phyloP scores from a whole-genome alignment of 1,140 invertebrate genomes.

The Aphelenchoides avenae region DNA sequence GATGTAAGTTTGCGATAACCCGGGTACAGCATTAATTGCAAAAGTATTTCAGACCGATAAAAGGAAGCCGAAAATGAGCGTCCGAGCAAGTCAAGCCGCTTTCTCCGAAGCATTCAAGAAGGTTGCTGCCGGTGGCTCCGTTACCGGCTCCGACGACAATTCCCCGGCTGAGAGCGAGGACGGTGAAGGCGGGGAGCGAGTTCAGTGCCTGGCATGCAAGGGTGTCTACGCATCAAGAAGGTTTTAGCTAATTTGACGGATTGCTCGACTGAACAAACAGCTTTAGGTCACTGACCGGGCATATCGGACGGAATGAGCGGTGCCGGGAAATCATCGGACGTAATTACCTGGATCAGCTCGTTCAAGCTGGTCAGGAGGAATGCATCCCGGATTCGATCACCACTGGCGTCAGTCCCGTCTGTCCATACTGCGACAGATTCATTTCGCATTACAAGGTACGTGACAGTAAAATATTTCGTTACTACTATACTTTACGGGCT shows the following conservation, averaged over 20 bases:
- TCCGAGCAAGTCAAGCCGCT: too few species aligned
- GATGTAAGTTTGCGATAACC: too few species aligned
- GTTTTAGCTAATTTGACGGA: too few species aligned
- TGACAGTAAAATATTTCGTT: background rate
- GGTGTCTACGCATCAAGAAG: slow-evolving; percentile 32
- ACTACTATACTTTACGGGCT: background rate
- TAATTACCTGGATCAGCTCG: slow-evolving; percentile 41
- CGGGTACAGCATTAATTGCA: too few species aligned
- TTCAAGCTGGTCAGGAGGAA: slow-evolving; percentile 13
- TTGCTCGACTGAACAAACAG: too few species aligned
- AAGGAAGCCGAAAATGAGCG: too few species aligned
- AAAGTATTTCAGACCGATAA: too few species aligned
- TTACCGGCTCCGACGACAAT: too few species aligned
- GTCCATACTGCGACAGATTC: slow-evolving; percentile 48
- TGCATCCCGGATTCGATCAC: slow-evolving; percentile 28
- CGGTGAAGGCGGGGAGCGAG: slow-evolving; percentile 25
- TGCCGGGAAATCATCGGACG: slow-evolving; percentile 47
- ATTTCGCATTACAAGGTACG: slow-evolving; percentile 48
- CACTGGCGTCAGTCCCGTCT: slow-evolving; percentile 35
- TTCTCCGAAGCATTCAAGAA: too few species aligned
- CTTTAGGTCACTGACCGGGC: slow-evolving; percentile 40
- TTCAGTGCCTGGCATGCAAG: slow-evolving; percentile 47
- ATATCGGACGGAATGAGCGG: slow-evolving; percentile 44
- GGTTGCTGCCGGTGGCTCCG: too few species aligned
- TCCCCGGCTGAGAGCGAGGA: slow-evolving; percentile 15